Evolutionary conservation across 2,797 vertebrate genomes (phyloP).

Genomic region (Typhlichthys subterraneus): DNA sequence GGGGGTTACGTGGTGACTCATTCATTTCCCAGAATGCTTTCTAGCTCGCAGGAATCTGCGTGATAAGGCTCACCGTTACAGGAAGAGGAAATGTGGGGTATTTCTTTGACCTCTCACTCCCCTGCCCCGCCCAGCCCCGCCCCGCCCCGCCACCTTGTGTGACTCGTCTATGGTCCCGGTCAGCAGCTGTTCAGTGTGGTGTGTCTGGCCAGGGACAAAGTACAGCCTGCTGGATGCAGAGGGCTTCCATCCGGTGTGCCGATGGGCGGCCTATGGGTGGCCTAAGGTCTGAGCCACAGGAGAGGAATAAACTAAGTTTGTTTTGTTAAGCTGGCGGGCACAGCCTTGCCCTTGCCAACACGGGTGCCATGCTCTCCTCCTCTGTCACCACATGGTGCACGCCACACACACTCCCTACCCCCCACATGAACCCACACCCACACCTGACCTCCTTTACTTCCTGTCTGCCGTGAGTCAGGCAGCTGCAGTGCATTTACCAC

Average conservation of each 20-base stretch:
- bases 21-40: slow-evolving; percentile 58
- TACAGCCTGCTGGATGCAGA: too few species aligned
- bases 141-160: slow-evolving; percentile 5
- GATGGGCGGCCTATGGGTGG: background rate
- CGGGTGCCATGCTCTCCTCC: slow-evolving; percentile 61
- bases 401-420: slow-evolving; percentile 73
- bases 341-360: slow-evolving; percentile 70
- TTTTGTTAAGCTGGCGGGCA: slow-evolving; percentile 69
- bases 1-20: slow-evolving; percentile 63
- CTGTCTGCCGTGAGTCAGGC: slow-evolving; percentile 71
- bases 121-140: background rate
- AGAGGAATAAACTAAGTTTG: slow-evolving; percentile 71
- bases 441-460: slow-evolving; percentile 68
- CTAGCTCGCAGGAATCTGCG: slow-evolving; percentile 24
- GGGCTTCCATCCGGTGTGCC: background rate
- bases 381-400: slow-evolving; percentile 61
- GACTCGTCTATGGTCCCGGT: background rate
- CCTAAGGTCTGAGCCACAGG: slow-evolving; percentile 49
- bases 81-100: slow-evolving; percentile 32
- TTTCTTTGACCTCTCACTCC: slow-evolving; percentile 12
- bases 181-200: background rate
- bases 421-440: slow-evolving; percentile 42
- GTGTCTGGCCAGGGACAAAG: background rate
- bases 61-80: slow-evolving; percentile 42
- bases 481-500: slow-evolving; percentile 70